Evolutionary conservation across 2,797 vertebrate genomes (phyloP).

Genomic region (Cynopterus sphinx): DNA sequence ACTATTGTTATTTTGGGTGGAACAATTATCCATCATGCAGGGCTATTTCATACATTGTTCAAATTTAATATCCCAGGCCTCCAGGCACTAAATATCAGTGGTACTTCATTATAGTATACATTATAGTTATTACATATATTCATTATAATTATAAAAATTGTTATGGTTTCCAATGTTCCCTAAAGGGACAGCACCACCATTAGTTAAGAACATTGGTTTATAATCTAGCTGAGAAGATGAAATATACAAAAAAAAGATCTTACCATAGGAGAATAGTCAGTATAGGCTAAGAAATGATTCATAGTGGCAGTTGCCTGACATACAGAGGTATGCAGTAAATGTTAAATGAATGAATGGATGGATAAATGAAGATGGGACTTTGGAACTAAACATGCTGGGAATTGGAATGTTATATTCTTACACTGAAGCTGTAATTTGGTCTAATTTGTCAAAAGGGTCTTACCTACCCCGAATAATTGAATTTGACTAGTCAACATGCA

Average conservation of each 20-base stretch:
- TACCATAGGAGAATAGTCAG: neutral
- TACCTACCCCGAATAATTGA: neutral
- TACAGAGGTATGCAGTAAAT: neutral
- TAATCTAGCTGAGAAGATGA: neutral
- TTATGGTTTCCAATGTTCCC: neutral
- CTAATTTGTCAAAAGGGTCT: slow-evolving; percentile 40
- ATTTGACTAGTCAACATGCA: slow-evolving; percentile 35
- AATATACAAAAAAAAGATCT: neutral
- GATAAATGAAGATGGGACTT: neutral
- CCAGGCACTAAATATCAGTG: neutral
- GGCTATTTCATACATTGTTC: neutral
- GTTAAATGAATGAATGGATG: neutral
- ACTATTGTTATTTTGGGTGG: neutral
- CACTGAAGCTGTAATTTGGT: neutral
- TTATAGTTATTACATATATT: neutral
- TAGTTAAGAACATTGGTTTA: neutral
- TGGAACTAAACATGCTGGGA: neutral
- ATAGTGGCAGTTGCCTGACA: neutral
- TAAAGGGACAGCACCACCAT: neutral
- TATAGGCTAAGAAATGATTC: neutral
- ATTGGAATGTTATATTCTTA: neutral
- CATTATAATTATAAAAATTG: slow-evolving; percentile 12
- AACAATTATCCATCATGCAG: neutral
- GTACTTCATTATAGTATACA: neutral
- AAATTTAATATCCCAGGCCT: neutral